These are phyloP conservation scores for Sinella curviseta DNA, from an alignment of 1,140 invertebrate genomes.

Conservation along the genomic window DNA sequence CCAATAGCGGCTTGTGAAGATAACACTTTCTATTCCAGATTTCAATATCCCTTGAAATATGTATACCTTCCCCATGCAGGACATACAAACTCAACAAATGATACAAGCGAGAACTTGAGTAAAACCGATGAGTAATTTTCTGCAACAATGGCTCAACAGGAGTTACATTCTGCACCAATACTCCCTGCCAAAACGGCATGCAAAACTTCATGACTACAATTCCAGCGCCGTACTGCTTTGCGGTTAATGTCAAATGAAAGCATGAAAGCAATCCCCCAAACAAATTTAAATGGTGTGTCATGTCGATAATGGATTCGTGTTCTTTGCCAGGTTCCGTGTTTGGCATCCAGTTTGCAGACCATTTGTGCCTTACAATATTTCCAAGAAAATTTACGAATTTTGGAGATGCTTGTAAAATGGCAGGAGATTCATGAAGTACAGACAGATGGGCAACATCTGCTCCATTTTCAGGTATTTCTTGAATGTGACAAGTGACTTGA, in stretches of 20 bases:
- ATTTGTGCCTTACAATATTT: constrained; percentile 52
- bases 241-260: too few relatives aligned
- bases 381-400: constrained; percentile 42
- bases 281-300: constrained; percentile 61
- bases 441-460: constrained; percentile 62
- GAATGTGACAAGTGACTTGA: background rate
- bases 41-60: too few relatives aligned
- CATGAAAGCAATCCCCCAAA: constrained; percentile 61
- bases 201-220: constrained; percentile 54
- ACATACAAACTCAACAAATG: constrained; percentile 67
- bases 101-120: constrained; percentile 61
- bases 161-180: constrained; percentile 77
- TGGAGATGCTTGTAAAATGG: constrained; percentile 57
- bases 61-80: constrained; percentile 72
- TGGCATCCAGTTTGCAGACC: constrained; percentile 52
- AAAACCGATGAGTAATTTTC: constrained; percentile 74
- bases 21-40: constrained; percentile 88
- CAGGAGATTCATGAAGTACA: constrained; percentile 56
- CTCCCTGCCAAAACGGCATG: constrained; percentile 63
- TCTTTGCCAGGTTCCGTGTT: constrained; percentile 43
- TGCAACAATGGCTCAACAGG: constrained; percentile 73
- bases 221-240: too few relatives aligned
- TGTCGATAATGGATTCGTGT: constrained; percentile 65
- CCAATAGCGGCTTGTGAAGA: constrained; percentile 68
- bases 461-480: constrained; percentile 65